Base-by-base conservation (phyloP, 2,888 invertebrate genomes). In the Platyscelio sp. region DNA sequence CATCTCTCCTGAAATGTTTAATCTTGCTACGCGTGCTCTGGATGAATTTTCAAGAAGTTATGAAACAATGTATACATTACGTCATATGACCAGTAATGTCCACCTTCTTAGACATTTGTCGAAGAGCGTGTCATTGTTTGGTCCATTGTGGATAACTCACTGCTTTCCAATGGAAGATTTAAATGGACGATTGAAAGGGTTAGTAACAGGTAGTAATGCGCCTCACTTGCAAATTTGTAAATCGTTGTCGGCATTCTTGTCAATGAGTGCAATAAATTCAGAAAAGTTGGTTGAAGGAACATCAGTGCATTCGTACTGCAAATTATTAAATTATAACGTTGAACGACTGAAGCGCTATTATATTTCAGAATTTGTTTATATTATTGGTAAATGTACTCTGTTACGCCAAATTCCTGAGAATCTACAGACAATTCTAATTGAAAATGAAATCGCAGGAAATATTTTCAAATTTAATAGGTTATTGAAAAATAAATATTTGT, bases 11-110 rank as follows among this genome's bases (percentile, higher is more conserved):
- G 49, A 75, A 40, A 74, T 70, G 49, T 20, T 88, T 11, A 11
- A 60, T 24, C 24, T 58, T 24, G 87, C 86, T 43, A 26, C 29
- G 15, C 63, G 18, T 22, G 38, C 49, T 54, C 51, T 88, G 9
- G 40, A 67, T 9, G 74, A 84, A 40, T 87, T 80, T 75, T 87
- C 87, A 1, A 40, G 38, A 27, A 22, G 65, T 18, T 89, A 85
- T 38, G 56, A 87, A 58, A 33, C 46, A 13, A 60, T 87, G n/a
- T 89, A 89, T 77, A 85, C 83, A 15, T 38, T n/a, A n/a, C n/a
- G n/a, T n/a, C n/a, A n/a, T n/a, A n/a, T n/a, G n/a, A n/a, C n/a
- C n/a, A n/a, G n/a, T n/a, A n/a, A n/a, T n/a, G n/a, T n/a, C n/a
- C n/a, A n/a, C n/a, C n/a, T n/a, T n/a, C n/a, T n/a, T n/a, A n/a